Conservation (phyloP, 2,888 invertebrate genomes). For the Drosophila peninsularis region DNA sequence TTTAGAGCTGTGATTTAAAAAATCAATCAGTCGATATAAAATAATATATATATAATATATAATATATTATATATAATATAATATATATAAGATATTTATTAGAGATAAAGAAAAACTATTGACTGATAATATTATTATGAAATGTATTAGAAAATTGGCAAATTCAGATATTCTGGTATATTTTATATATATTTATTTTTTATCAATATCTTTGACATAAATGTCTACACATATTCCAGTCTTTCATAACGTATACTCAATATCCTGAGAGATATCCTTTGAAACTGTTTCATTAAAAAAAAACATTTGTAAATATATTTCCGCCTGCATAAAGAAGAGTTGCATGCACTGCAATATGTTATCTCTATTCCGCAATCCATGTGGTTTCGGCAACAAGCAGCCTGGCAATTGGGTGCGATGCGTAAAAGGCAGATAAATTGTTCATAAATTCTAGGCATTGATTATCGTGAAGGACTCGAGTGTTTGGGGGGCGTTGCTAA, state of each 20-base stretch:
- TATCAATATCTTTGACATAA: no score
- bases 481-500: conserved; percentile 50
- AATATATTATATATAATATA: no score
- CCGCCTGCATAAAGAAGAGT: neutral
- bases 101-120: neutral
- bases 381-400: neutral
- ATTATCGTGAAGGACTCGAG: conserved; percentile 66
- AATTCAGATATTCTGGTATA: no score
- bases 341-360: neutral
- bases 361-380: neutral
- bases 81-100: no score
- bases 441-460: conserved; percentile 77
- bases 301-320: neutral
- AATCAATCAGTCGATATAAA: no score
- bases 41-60: no score
- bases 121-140: neutral
- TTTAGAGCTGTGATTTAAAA: neutral
- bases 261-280: neutral
- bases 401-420: neutral
- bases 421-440: neutral
- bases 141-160: neutral
- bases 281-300: neutral
- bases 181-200: no score
- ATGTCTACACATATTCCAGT: no score
- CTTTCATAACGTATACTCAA: neutral